phyloP scores from a whole-genome alignment of 2,888 invertebrate genomes.

The Strigamia crassipes region DNA sequence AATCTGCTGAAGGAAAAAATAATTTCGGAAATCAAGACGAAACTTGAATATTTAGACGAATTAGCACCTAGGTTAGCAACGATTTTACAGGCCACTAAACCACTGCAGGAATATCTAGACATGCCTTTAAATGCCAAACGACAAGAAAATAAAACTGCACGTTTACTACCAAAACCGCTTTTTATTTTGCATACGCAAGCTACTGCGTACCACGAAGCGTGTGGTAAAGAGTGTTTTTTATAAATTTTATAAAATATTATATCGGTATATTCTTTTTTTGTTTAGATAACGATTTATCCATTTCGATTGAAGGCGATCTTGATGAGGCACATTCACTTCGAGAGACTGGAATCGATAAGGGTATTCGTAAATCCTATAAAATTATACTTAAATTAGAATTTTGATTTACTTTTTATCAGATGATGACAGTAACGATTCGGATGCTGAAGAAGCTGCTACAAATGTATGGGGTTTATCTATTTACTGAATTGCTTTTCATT shows the following conservation, averaged over 20 bases:
- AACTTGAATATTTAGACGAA: not conserved
- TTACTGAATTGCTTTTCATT: not conserved
- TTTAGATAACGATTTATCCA: conserved; percentile 60
- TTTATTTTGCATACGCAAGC: conserved; percentile 86
- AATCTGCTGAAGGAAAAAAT: not conserved
- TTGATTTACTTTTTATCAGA: conserved; percentile 53
- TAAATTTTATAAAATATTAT: not conserved
- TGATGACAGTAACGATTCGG: conserved; percentile 60
- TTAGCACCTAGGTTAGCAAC: not conserved
- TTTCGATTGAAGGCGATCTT: conserved; percentile 59
- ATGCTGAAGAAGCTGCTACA: conserved; percentile 56
- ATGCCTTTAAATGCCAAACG: conserved; percentile 78
- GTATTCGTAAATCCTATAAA: conserved; percentile 50
- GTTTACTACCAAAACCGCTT: conserved; percentile 77
- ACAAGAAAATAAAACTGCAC: conserved; percentile 75
- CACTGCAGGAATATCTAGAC: conserved; percentile 84
- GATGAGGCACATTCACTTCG: conserved; percentile 63
- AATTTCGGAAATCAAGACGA: not conserved
- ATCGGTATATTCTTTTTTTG: conserved; percentile 46
- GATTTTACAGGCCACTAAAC: conserved; percentile 70
- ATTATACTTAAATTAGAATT: not conserved
- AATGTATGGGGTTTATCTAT: conserved; percentile 33
- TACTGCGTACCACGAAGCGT: conserved; percentile 78
- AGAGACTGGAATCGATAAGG: conserved; percentile 51
- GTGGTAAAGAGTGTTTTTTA: conserved; percentile 58